Evolutionary conservation across 2,888 invertebrate genomes (phyloP).

Genomic region (Ariolimax columbianus): DNA sequence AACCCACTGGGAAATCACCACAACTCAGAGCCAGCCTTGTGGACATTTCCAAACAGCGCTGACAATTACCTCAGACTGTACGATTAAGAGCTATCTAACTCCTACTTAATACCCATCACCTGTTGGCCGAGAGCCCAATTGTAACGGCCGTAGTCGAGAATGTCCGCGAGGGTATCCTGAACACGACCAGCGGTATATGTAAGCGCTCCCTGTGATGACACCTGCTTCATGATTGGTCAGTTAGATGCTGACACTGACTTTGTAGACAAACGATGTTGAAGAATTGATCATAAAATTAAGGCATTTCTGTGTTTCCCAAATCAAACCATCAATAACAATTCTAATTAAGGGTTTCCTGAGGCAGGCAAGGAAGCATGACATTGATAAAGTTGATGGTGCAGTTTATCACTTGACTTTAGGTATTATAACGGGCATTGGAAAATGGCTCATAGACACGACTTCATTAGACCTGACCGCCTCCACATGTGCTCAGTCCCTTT

Average conservation of each 20-base stretch:
- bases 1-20: background rate
- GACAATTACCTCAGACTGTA: conserved; percentile 15
- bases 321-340: no score
- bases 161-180: background rate
- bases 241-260: conserved; percentile 6
- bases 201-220: background rate
- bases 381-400: no score
- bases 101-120: conserved; percentile 28
- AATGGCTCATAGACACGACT: no score
- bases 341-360: no score
- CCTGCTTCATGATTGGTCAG: background rate
- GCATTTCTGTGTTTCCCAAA: no score
- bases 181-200: background rate
- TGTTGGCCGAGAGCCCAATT: no score
- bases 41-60: background rate
- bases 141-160: background rate
- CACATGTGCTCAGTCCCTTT: no score
- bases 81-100: background rate
- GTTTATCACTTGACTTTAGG: no score
- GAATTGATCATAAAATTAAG: background rate
- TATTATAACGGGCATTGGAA: no score
- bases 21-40: background rate
- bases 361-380: no score
- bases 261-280: background rate
- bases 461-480: no score